These are phyloP conservation scores for Mormyrus proboscirostris DNA, from an alignment of 2,797 vertebrate species.

Conservation along the genomic window DNA sequence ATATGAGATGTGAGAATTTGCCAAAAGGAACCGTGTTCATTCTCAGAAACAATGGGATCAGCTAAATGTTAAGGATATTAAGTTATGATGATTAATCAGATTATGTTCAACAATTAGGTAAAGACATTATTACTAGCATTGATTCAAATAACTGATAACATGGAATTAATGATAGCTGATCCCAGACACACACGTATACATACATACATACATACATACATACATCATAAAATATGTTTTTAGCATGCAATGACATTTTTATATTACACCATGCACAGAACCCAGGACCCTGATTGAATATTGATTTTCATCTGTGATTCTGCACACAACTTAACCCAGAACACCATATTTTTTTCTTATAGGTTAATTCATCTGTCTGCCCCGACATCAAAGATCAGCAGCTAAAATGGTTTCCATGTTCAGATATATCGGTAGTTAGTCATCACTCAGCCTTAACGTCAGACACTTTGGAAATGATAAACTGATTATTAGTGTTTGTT, in stretches of 20 bases:
- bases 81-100: background rate
- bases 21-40: background rate
- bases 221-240: background rate
- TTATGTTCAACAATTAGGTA: background rate
- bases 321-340: background rate
- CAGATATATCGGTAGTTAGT: background rate
- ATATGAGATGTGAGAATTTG: background rate
- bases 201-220: background rate
- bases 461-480: background rate
- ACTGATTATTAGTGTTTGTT: background rate
- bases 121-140: background rate
- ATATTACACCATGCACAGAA: background rate
- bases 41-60: background rate
- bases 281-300: background rate
- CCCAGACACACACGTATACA: background rate
- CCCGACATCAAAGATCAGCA: background rate
- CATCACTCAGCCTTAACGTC: background rate
- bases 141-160: background rate
- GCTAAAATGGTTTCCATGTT: background rate
- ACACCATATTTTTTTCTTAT: background rate
- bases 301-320: slow-evolving; percentile 1
- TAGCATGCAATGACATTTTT: slow-evolving; percentile 20
- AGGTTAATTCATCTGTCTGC: background rate
- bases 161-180: background rate
- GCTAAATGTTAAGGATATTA: background rate